Evolutionary conservation across 2,888 invertebrate genomes (phyloP).

Genomic region (Hydrotaea cyrtoneurina): DNA sequence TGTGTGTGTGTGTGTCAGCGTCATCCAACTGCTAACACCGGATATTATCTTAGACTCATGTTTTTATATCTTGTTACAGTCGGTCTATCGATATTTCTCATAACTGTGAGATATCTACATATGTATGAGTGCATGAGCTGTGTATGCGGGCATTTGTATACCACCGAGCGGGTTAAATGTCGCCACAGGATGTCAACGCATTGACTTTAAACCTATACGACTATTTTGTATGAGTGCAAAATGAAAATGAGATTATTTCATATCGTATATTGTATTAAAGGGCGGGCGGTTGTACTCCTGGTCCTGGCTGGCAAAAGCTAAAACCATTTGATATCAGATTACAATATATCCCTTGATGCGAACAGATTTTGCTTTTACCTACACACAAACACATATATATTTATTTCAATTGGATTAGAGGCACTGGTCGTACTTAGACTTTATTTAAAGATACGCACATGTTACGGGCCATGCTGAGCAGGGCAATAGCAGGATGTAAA

Average conservation of each 20-base stretch:
- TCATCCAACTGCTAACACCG: constrained; percentile 39
- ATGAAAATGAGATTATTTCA: constrained; percentile 65
- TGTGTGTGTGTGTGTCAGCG: background rate
- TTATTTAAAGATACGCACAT: background rate
- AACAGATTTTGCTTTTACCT: background rate
- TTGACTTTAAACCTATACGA: constrained; percentile 69
- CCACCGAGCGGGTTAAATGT: constrained; percentile 68
- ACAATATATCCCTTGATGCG: background rate
- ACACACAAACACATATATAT: background rate
- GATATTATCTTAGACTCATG: constrained; percentile 56
- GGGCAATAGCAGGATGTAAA: too few species aligned
- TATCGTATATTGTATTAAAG: constrained; percentile 19
- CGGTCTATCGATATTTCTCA: constrained; percentile 53
- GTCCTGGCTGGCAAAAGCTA: constrained; percentile 47
- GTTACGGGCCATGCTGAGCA: background rate
- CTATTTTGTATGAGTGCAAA: constrained; percentile 52
- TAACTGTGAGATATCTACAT: background rate
- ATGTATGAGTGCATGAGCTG: background rate
- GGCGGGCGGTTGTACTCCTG: background rate
- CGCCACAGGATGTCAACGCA: constrained; percentile 71
- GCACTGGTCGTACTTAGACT: background rate
- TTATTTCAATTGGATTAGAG: constrained; percentile 16
- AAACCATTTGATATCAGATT: constrained; percentile 24
- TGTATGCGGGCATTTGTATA: background rate
- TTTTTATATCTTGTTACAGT: constrained; percentile 49